Evolutionary conservation across 2,888 invertebrate species (phyloP), one percentile per base, ranked within the genome.

Genomic region (Acanthosepion lycidas): DNA sequence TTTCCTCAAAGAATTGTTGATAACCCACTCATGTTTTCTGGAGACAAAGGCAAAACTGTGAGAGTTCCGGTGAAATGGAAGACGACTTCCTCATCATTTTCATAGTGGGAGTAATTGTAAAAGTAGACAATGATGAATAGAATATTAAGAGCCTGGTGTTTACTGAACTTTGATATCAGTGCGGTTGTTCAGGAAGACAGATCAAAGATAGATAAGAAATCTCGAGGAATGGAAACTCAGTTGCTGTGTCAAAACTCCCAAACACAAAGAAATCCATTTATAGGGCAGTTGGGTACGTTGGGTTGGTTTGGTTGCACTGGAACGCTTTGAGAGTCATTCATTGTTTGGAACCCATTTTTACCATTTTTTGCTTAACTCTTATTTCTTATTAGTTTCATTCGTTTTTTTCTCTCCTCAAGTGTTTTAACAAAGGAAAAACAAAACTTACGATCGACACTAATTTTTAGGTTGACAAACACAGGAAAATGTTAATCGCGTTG

Each of bases 101-200:
- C n/a, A 78, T 78, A 78, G 78, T 78, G 78, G 33, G 78, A n/a
- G 78, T 78, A 78, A 78, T 78, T 78, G 78, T 78, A 6, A 78
- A 78, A n/a, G 78, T 59, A 78, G 78, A 78, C 78, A 78, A 78
- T 78, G 78, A 33, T n/a, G n/a, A 78, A 78, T 78, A 78, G 78
- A 78, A 78, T 78, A 78, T 78, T 78, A n/a, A 78, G 23, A 33
- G 12, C 18, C 15, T 33, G n/a, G n/a, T 78, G 78, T 78, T 78
- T 78, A 78, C 78, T 78, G 78, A 78, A 78, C 78, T 78, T 78
- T 78, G n/a, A 18, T 78, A 78, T 78, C 78, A n/a, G n/a, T 33
- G n/a, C 78, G 78, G n/a, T 78, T 78, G 78, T 78, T 78, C 78
- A 78, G 78, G 78, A 78, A 78, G 78, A 78, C n/a, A 78, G 78